Conservation (phyloP, 2,113 vertebrate species). For the Ctenomys sociabilis region DNA sequence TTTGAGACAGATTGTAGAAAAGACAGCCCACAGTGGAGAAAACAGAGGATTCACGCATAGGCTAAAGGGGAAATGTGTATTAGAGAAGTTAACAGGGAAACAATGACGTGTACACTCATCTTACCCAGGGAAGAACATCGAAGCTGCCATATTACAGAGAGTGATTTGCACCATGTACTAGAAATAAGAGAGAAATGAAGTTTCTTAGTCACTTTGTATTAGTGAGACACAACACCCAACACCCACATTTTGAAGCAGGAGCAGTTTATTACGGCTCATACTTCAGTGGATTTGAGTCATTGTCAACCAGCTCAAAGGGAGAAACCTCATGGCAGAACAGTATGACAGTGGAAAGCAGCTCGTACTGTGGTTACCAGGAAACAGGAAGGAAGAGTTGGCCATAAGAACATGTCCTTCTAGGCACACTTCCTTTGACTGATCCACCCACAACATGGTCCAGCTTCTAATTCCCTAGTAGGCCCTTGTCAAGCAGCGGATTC, state of each 20-base stretch:
- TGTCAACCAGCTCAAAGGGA: not conserved
- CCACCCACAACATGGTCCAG: not conserved
- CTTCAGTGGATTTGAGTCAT: not conserved
- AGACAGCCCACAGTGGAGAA: rapidly evolving
- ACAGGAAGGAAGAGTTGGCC: not conserved
- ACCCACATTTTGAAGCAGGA: not conserved
- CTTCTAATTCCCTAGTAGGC: not conserved
- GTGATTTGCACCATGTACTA: not conserved
- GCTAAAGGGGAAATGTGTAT: not conserved
- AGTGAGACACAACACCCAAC: not conserved
- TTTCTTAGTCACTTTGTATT: not conserved
- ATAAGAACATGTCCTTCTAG: not conserved
- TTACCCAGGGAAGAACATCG: not conserved
- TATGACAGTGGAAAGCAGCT: not conserved
- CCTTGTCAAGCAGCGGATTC: too few species aligned
- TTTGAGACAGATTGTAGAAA: not conserved
- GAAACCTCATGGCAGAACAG: not conserved
- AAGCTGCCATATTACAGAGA: not conserved
- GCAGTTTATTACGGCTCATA: not conserved
- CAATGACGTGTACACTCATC: not conserved
- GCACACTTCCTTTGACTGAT: not conserved
- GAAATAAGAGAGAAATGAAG: not conserved
- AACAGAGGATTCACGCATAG: not conserved
- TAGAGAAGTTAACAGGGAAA: not conserved
- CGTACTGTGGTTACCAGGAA: not conserved